Base-by-base conservation (phyloP, 2,797 vertebrate species). In the Ataeniobius toweri region DNA sequence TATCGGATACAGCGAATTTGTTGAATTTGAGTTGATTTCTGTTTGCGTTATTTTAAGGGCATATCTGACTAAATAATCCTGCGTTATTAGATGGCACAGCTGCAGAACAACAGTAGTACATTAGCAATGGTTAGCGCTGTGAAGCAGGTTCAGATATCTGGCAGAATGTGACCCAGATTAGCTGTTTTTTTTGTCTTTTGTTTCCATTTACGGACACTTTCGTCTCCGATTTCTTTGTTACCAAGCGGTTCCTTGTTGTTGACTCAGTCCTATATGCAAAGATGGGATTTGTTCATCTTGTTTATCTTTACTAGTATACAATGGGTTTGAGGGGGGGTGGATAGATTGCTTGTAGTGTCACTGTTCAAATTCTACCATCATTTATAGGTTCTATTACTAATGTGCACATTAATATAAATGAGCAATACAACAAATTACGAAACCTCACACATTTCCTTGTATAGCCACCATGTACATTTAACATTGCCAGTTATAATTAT, bases 401-500 rank as follows among this genome's bases (percentile, higher is more conserved):
- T 88, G 92, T 95, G 93, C 92, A 92, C 93, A 95, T 95, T 94
- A 93, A 94, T 94, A 95, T 93, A 94, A 95, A 95, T 94, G 90
- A 96, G 95, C 95, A 96, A 96, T 95, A 96, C 94, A 90, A 96
- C 93, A 95, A 95, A 94, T 95, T 95, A 95, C 94, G 94, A 95
- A 95, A 95, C 94, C 93, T 95, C 91, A 94, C 91, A 94, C 89
- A 89, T 94, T 94, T 95, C 93, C 92, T 93, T 95, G 95, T 96
- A 96, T 94, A 96, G 94, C 93, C 93, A 94, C 92, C 87, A 83
- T 95, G 93, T 95, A 96, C 93, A 95, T 95, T 93, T 89, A 94
- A 92, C 94, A 95, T 94, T 92, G 92, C 91, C 91, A 95, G 93
- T 94, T 94, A 94, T 91, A 94, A 93, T 92, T 89, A 94, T 93